phyloP scores from a whole-genome alignment of 1,140 invertebrate genomes.

The Anthonomus grandis region DNA sequence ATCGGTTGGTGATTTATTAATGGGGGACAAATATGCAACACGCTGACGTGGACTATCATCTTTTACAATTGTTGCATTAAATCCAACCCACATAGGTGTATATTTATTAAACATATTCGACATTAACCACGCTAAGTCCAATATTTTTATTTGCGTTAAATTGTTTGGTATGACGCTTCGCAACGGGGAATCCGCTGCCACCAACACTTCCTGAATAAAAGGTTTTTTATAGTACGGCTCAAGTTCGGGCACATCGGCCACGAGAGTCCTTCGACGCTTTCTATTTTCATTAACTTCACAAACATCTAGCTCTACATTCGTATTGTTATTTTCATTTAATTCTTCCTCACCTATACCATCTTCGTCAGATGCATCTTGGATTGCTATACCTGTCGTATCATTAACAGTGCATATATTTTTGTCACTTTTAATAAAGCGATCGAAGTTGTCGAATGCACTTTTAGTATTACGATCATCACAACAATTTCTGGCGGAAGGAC shows the following conservation, averaged over 20 bases:
- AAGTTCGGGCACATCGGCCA: constrained; percentile 19
- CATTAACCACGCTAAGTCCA: constrained; percentile 20
- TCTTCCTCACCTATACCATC: background rate
- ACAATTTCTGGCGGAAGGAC: constrained; percentile 35
- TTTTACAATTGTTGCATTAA: constrained; percentile 6
- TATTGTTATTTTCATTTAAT: constrained; percentile 33
- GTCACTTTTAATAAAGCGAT: constrained; percentile 47
- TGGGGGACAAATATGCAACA: constrained; percentile 25
- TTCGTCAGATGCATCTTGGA: background rate
- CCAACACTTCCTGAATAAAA: constrained; percentile 9
- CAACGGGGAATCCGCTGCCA: constrained; percentile 1
- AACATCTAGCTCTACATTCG: no score
- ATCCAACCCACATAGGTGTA: constrained; percentile 26
- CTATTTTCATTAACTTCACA: constrained; percentile 37
- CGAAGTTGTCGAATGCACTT: constrained; percentile 51
- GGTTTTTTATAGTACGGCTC: constrained; percentile 13
- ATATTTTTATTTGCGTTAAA: constrained; percentile 7
- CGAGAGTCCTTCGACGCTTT: constrained; percentile 22
- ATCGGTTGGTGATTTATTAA: constrained; percentile 31
- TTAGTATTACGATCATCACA: constrained; percentile 33
- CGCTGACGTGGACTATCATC: constrained; percentile 24
- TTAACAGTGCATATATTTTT: constrained; percentile 47
- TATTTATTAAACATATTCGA: constrained; percentile 17
- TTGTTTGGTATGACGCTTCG: constrained; percentile 1
- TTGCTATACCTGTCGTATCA: background rate